Evolutionary conservation across 1,140 invertebrate genomes (phyloP), one percentile per base, ranked within the genome.

Genomic region (Diabrotica undecimpunctata): DNA sequence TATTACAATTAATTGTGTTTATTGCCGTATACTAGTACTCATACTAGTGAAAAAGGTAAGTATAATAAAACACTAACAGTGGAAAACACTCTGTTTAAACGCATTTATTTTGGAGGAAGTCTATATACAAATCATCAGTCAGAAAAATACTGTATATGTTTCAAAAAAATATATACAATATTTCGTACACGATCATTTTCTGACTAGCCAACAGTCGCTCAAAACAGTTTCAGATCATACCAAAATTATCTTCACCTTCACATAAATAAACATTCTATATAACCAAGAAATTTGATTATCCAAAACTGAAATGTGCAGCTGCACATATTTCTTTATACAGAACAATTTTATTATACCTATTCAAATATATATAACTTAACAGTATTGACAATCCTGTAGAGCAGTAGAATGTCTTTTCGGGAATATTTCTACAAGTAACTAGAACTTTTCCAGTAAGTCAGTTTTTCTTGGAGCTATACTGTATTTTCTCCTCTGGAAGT

Each of bases 131-230:
- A 69, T 62, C 57, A 66, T 70, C 66, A 70, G 65, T 72, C 71
- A 73, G 65, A 73, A 72, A 73, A 73, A 73, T 73, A 73, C 62
- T 73, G 71, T 73, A 71, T 71, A 71, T 71, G 67, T 67, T 73
- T 66, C 46, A 54, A 55, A 70, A 72, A 70, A 66, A 72, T 72
- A 69, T 73, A 69, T 65, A 73, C 67, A 69, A 73, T 73, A 69
- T 73, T 73, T 66, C 63, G 58, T 61, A 69, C 59, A 68, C 67
- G 54, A 52, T 60, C 25, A 39, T 66, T 56, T 66, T 70, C 64
- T 68, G 70, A 73, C 68, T 71, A 71, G 70, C 8, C 64, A 60
- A 72, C 68, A 74, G 70, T 69, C 66, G 68, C 68, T 69, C 64
- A 65, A 69, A 61, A 65, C 67, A 71, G 71, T 73, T 73, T 71